phyloP scores from a whole-genome alignment of 2,888 invertebrate genomes.

The Zygogramma bicolorata region DNA sequence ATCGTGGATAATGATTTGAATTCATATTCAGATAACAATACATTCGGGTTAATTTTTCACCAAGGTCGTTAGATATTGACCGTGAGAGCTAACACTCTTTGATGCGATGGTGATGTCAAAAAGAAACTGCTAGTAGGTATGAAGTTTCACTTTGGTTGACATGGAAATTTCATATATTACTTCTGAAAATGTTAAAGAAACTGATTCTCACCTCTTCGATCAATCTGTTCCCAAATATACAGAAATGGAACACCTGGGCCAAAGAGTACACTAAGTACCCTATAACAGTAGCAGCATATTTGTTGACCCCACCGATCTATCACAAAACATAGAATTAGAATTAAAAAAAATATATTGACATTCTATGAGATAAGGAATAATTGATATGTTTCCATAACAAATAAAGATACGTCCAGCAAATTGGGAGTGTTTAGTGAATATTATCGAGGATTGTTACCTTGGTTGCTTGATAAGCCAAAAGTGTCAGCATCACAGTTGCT shows the following conservation, averaged over 20 bases:
- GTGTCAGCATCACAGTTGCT: slow-evolving; percentile 84
- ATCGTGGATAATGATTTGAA: too few species aligned
- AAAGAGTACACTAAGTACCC: slow-evolving; percentile 85
- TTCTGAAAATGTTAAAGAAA: neutral
- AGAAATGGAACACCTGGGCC: slow-evolving; percentile 88
- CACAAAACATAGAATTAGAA: neutral
- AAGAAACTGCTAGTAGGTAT: neutral
- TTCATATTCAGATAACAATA: too few species aligned
- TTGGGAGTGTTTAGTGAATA: too few species aligned
- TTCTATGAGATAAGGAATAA: too few species aligned
- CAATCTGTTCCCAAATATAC: slow-evolving; percentile 86
- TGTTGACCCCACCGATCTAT: slow-evolving; percentile 80
- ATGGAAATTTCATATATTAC: too few species aligned
- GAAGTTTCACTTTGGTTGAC: neutral
- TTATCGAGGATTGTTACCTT: slow-evolving; percentile 74
- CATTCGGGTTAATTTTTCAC: too few species aligned
- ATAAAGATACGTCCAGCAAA: too few species aligned
- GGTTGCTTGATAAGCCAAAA: slow-evolving; percentile 88
- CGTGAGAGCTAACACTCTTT: too few species aligned
- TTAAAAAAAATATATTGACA: too few species aligned
- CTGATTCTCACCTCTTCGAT: slow-evolving; percentile 81
- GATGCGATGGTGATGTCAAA: too few species aligned
- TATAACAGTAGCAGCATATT: slow-evolving; percentile 82
- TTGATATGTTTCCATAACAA: too few species aligned
- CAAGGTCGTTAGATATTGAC: too few species aligned